Evolutionary conservation across 2,797 vertebrate species (phyloP), one percentile per base, ranked within the genome.

Genomic region (Hybognathus amarus): DNA sequence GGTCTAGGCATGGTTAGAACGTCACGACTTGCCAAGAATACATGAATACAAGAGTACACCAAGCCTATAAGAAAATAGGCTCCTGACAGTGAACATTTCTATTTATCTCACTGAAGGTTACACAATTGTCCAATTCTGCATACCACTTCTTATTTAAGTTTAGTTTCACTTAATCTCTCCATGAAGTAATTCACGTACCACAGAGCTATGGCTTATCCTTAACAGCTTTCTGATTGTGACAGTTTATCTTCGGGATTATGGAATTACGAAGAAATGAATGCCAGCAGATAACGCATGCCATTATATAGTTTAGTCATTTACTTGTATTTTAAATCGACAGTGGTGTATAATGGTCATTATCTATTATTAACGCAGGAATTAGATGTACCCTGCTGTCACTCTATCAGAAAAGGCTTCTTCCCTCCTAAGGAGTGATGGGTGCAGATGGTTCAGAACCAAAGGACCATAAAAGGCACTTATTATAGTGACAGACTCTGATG

Each of bases 401-500:
- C 36, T 56, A 42, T 54, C 61, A 45, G 56, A 47, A 67, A 66
- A 24, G n/a, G 11, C 36, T 68, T 76, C 24, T 68, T 33, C 5
- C 3, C 24, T 76, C 11, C 22, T 61, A 18, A 66, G 67, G 18
- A 56, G n/a, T 82, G 64, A 54, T 2, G 79, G 52, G 27, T 85
- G 63, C 83, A 73, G 80, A 75, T 85, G 66, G 73, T 80, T 56
- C 67, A 82, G 78, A 83, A 30, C 20, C 66, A 56, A 56, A 69
- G 52, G 73, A 73, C 22, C 54, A 52, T 40, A 66, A 66, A 79
- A 50, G 52, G 70, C 83, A 59, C 36, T 71, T 27, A 64, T 83
- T 56, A 75, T 74, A 83, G 68, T 75, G 74, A 64, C 47, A 59
- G 42, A n/a, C 50, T 83, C 45, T 73, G 79, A 80, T 81, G 71